Evolutionary conservation across 1,140 invertebrate genomes (phyloP).

Genomic region (Caerostris extrusa): DNA sequence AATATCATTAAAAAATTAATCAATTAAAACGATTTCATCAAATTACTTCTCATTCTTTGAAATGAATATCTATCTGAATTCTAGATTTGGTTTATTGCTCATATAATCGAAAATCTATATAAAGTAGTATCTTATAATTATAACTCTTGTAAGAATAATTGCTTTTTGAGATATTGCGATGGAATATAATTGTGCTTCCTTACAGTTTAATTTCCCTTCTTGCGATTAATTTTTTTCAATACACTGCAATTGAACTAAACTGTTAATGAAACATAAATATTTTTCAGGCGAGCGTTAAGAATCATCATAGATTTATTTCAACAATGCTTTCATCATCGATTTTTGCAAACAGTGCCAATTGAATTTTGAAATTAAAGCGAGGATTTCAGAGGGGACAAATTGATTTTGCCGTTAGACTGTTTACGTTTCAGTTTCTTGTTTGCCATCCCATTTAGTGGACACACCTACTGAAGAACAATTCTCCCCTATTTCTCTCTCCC

Average conservation of each 20-base stretch:
- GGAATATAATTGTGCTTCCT: too few species aligned
- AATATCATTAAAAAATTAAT: too few species aligned
- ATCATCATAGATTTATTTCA: neutral
- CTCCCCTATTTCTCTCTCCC: neutral
- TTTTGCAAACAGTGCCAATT: neutral
- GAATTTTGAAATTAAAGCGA: neutral
- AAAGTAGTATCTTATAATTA: neutral
- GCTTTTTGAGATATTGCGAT: neutral
- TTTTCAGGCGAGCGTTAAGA: neutral
- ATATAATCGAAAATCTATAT: neutral
- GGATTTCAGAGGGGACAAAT: neutral
- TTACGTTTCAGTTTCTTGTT: conserved; percentile 51
- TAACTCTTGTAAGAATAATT: neutral
- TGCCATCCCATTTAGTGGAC: conserved; percentile 59
- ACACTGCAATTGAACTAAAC: neutral
- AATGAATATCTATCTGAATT: neutral
- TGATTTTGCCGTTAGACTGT: conserved; percentile 43
- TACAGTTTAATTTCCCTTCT: too few species aligned
- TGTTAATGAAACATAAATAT: conserved; percentile 36
- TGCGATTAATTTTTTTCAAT: conserved; percentile 8
- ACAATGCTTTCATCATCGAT: neutral
- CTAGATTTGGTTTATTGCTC: neutral
- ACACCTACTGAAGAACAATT: conserved; percentile 29
- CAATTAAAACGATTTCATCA: too few species aligned
- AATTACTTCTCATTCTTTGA: too few species aligned